Conservation (phyloP, 2,113 vertebrate species). For the Barnardius zonarius region DNA sequence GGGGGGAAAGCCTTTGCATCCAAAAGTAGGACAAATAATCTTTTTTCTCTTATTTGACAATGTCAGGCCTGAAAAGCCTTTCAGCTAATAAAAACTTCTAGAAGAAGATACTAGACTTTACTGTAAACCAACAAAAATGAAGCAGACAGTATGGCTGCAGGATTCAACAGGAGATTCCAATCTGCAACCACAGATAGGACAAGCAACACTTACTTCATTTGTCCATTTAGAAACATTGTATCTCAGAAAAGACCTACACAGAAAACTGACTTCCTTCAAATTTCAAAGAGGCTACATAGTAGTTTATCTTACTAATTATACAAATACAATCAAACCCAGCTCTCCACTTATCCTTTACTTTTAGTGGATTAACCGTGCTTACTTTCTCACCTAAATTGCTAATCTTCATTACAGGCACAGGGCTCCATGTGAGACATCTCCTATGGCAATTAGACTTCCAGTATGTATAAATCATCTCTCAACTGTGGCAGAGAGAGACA, state of each 20-base stretch:
- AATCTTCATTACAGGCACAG: background rate
- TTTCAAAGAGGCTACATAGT: background rate
- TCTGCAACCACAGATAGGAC: background rate
- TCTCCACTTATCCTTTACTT: background rate
- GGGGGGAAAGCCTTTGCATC: background rate
- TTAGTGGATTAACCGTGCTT: background rate
- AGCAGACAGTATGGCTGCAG: background rate
- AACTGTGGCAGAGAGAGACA: background rate
- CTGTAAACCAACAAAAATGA: background rate
- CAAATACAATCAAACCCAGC: background rate
- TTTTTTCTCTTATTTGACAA: background rate
- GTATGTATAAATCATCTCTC: background rate
- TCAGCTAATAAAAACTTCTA: background rate
- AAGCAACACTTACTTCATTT: background rate
- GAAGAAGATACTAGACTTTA: background rate
- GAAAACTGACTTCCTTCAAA: background rate
- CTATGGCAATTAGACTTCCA: background rate
- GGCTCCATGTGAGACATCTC: background rate
- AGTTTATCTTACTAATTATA: background rate
- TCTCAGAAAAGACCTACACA: background rate
- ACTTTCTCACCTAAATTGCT: background rate
- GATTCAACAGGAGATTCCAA: background rate
- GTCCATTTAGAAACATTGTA: background rate
- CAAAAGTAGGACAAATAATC: background rate
- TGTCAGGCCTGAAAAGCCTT: background rate